Conservation (phyloP, 2,797 vertebrate species). For the Dallia pectoralis region DNA sequence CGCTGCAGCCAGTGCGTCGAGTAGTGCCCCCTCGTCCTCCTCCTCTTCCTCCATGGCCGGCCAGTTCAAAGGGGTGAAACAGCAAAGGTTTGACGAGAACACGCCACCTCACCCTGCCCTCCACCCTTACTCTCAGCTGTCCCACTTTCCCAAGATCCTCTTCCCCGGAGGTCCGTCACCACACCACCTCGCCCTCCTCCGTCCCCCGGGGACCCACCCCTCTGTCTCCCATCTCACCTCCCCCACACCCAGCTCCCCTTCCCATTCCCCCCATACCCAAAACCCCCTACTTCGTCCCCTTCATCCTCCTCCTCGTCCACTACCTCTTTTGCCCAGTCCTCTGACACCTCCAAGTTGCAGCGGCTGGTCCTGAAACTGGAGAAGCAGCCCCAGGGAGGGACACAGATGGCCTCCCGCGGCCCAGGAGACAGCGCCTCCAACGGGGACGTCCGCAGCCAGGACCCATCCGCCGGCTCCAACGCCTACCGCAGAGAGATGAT, state of each 20-base stretch:
- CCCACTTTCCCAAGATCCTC: slow-evolving; percentile 81
- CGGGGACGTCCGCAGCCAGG: slow-evolving; percentile 60
- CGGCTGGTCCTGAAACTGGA: slow-evolving; percentile 90
- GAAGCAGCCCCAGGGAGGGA: slow-evolving; percentile 70
- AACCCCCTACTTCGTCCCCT: slow-evolving; percentile 68
- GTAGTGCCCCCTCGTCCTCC: slow-evolving; percentile 58
- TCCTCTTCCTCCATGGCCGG: slow-evolving; percentile 64
- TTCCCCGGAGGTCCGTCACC: slow-evolving; percentile 73
- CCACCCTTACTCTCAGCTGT: slow-evolving; percentile 76
- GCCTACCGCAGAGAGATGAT: slow-evolving; percentile 78
- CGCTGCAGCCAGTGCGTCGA: slow-evolving; percentile 60
- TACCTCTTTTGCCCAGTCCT: slow-evolving; percentile 65
- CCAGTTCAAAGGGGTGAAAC: slow-evolving; percentile 75
- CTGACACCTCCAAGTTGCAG: slow-evolving; percentile 91
- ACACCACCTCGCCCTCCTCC: slow-evolving; percentile 74
- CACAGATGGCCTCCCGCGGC: slow-evolving; percentile 45
- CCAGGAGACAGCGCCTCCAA: slow-evolving; percentile 46
- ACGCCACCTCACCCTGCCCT: slow-evolving; percentile 75
- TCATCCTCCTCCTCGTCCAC: slow-evolving; percentile 70
- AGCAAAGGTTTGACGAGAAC: slow-evolving; percentile 80
- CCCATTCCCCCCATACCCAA: slow-evolving; percentile 78
- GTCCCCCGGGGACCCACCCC: slow-evolving; percentile 55
- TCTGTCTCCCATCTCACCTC: slow-evolving; percentile 70
- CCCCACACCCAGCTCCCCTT: slow-evolving; percentile 72
- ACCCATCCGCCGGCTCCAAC: slow-evolving; percentile 64